Conservation (phyloP, 2,797 vertebrate genomes). For the Acrossocheilus fasciatus region DNA sequence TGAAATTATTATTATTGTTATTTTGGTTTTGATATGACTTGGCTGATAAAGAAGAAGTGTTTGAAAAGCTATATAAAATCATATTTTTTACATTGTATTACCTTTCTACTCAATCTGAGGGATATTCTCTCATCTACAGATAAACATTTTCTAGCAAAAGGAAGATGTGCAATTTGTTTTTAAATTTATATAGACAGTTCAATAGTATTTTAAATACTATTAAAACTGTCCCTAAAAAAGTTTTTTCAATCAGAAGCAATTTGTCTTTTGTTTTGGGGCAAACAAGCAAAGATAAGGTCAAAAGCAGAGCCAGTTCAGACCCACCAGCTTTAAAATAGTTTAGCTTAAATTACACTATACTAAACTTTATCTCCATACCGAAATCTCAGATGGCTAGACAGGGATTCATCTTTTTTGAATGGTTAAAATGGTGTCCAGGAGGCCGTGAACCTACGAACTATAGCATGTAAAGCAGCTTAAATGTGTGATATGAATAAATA, state of each 20-base stretch:
- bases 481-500: background rate
- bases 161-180: slow-evolving; percentile 66
- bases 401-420: background rate
- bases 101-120: slow-evolving; percentile 75
- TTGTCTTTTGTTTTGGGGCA: background rate
- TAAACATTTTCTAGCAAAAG: slow-evolving; percentile 69
- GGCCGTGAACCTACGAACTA: background rate
- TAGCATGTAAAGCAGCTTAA: background rate
- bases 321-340: background rate
- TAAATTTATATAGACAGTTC: background rate
- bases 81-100: slow-evolving; percentile 76
- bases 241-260: background rate
- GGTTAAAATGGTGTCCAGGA: background rate
- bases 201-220: background rate
- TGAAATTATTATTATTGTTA: slow-evolving; percentile 33
- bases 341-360: background rate
- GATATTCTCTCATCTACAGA: slow-evolving; percentile 79
- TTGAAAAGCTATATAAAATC: slow-evolving; percentile 64
- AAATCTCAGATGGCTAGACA: background rate
- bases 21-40: slow-evolving; percentile 57
- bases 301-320: background rate
- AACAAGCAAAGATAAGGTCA: background rate
- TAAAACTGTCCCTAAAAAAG: background rate
- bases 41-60: slow-evolving; percentile 66
- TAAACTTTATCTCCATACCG: background rate